Evolutionary conservation across 2,888 invertebrate species (phyloP).

Genomic region (Saturnia japonica): DNA sequence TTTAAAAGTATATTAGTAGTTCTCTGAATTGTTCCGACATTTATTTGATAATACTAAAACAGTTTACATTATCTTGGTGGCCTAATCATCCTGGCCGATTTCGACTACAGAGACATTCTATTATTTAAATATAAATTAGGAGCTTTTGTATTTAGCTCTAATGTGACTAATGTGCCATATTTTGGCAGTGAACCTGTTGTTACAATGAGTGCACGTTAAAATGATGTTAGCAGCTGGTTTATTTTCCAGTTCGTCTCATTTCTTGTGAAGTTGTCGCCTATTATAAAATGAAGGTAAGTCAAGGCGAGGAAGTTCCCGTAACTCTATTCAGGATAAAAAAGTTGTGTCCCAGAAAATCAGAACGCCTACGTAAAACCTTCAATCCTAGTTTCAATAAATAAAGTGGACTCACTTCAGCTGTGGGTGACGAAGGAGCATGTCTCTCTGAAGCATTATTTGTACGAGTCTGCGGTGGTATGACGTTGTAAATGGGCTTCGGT

Average conservation of each 20-base stretch:
- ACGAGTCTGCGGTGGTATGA: constrained; percentile 76
- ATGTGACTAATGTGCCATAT: no score
- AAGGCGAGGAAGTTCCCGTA: not conserved
- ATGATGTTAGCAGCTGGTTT: no score
- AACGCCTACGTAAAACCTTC: not conserved
- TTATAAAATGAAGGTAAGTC: no score
- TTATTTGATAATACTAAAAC: not conserved
- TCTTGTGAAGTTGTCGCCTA: no score
- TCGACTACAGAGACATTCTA: no score
- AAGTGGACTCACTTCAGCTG: constrained; percentile 59
- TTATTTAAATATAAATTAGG: no score
- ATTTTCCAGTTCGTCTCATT: no score
- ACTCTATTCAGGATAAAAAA: not conserved
- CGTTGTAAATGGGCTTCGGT: constrained; percentile 83
- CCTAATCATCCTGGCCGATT: no score
- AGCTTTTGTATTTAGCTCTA: no score
- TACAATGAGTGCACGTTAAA: no score
- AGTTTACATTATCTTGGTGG: not conserved
- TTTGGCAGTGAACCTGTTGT: no score
- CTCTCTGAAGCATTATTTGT: constrained; percentile 63
- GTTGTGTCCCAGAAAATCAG: not conserved
- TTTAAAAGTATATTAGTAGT: not conserved
- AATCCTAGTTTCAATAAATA: constrained; percentile 28
- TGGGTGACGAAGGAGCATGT: constrained; percentile 57
- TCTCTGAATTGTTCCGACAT: not conserved